A percentile compares a stretch with the other conserved stretches of the same genome.
These are phyloP conservation scores for Syritta pipiens DNA, from an alignment of 2,888 invertebrate species.

Conservation along the genomic window DNA sequence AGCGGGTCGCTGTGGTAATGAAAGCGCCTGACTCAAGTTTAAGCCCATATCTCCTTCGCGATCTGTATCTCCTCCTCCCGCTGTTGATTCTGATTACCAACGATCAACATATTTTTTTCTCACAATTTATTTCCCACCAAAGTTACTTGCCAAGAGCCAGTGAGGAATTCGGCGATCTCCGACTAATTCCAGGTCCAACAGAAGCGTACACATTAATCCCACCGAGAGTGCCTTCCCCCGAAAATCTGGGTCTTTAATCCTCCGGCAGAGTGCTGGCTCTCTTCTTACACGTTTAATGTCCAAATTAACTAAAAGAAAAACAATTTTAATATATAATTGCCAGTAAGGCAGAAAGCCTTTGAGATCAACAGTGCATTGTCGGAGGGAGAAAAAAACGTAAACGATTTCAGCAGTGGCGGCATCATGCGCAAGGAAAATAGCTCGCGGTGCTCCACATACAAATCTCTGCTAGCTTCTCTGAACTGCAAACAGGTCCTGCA, in stretches of 20 bases:
- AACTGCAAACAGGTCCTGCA: constrained; percentile 47
- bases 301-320: constrained; percentile 65
- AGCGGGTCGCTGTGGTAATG: constrained; percentile 30
- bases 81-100: constrained; percentile 49
- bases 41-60: too few species aligned
- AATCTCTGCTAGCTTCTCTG: constrained; percentile 44
- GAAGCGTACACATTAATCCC: constrained; percentile 64
- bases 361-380: too few species aligned
- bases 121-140: constrained; percentile 44
- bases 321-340: constrained; percentile 66
- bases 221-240: constrained; percentile 18
- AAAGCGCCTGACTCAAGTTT: too few species aligned
- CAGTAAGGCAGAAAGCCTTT: not conserved
- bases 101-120: constrained; percentile 56
- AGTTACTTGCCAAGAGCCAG: not conserved
- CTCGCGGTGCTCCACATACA: constrained; percentile 28
- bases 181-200: constrained; percentile 44
- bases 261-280: constrained; percentile 30
- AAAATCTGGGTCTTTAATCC: constrained; percentile 59
- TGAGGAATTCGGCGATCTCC: constrained; percentile 26
- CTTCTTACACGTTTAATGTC: constrained; percentile 67
- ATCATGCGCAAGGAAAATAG: constrained; percentile 12
- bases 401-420: constrained; percentile 24
- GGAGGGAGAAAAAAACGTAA: not conserved
- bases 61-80: too few species aligned